Conservation (phyloP, 2,888 invertebrate genomes). For the Dorcus parallelipipedus region DNA sequence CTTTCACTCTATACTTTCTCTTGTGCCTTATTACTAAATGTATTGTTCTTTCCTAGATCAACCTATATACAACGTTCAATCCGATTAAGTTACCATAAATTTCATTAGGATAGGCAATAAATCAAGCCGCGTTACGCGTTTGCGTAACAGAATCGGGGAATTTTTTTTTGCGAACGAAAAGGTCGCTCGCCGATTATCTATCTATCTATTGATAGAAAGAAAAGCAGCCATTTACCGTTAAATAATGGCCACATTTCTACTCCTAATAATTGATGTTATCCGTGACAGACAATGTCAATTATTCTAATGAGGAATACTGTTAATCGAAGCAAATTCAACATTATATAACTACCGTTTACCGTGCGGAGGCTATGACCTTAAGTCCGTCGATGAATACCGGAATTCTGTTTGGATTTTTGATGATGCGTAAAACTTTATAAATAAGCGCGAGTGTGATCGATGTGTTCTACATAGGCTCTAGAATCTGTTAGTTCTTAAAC, state of each 20-base stretch:
- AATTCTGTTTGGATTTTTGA: too few species aligned
- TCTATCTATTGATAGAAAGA: too few species aligned
- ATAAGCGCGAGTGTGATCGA: too few species aligned
- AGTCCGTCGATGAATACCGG: too few species aligned
- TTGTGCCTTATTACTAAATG: slow-evolving; percentile 25
- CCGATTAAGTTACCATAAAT: neutral
- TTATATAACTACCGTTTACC: slow-evolving; percentile 1
- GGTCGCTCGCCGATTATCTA: too few species aligned
- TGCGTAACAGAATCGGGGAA: too few species aligned
- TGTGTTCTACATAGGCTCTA: too few species aligned
- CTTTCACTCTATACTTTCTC: slow-evolving; percentile 27
- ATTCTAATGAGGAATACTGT: slow-evolving; percentile 2
- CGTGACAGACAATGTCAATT: neutral
- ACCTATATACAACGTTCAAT: neutral
- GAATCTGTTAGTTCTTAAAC: too few species aligned
- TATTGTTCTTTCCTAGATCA: slow-evolving; percentile 23
- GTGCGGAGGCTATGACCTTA: neutral
- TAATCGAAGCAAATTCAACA: neutral
- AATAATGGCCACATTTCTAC: neutral
- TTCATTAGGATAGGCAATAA: neutral
- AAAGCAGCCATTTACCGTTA: neutral
- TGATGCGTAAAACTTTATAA: too few species aligned
- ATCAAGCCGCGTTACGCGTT: neutral
- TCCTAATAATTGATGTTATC: neutral
- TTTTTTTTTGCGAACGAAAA: too few species aligned